Conservation (phyloP, 53 echinoderm and acorn worm genomes). For the Hippasteria phrygiana region DNA sequence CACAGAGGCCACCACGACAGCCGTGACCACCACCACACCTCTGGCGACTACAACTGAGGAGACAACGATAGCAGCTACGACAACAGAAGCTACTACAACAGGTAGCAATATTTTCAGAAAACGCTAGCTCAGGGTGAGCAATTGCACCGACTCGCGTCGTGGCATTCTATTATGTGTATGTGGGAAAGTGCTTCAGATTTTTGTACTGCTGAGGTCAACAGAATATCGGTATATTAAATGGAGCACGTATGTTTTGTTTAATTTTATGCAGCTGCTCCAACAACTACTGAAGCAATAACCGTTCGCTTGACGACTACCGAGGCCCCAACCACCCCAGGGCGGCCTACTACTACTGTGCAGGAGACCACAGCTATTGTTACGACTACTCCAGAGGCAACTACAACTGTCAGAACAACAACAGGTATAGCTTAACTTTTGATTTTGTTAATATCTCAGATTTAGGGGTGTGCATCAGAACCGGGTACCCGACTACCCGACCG, state of each 20-base stretch:
- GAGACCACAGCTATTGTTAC: neutral
- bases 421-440: neutral
- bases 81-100: neutral
- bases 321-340: neutral
- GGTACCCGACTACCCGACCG: too few relatives aligned
- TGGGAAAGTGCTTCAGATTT: neutral
- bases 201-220: too few relatives aligned
- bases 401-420: neutral
- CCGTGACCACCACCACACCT: neutral
- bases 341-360: neutral
- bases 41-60: neutral
- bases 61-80: neutral
- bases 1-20: slow-evolving; percentile 18
- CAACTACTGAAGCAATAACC: slow-evolving; percentile 9
- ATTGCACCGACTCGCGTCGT: neutral
- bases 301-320: neutral
- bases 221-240: too few relatives aligned
- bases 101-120: neutral
- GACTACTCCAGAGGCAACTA: slow-evolving; percentile 19
- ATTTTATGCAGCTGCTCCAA: neutral
- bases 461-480: too few relatives aligned
- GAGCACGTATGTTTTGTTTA: neutral
- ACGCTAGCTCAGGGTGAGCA: neutral
- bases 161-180: neutral
- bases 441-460: too few relatives aligned